These are phyloP conservation scores for Coecobrya sp. DNA, from an alignment of 2,888 invertebrate genomes.

Conservation along the genomic window DNA sequence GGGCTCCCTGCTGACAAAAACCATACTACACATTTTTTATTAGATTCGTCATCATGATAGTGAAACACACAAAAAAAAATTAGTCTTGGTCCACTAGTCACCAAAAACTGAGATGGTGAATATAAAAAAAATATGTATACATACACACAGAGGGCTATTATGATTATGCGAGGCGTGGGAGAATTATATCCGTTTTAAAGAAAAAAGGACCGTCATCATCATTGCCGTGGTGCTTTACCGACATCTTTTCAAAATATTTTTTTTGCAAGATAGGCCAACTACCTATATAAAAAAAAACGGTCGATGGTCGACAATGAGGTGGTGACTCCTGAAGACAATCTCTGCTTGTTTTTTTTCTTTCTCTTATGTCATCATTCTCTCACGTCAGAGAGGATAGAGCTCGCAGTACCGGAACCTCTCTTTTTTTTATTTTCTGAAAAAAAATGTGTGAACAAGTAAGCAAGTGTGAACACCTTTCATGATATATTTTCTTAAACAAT, in stretches of 20 bases:
- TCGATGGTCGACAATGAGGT: slow-evolving; percentile 23
- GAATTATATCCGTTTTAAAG: slow-evolving; percentile 57
- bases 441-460: slow-evolving; percentile 45
- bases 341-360: not conserved
- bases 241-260: not conserved
- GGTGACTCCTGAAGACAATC: not conserved
- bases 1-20: slow-evolving; percentile 75
- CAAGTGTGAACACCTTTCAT: slow-evolving; percentile 4
- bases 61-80: slow-evolving; percentile 66
- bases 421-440: not conserved
- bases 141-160: not conserved
- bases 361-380: not conserved
- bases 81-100: slow-evolving; percentile 81
- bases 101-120: not conserved
- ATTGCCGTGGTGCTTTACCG: slow-evolving; percentile 23
- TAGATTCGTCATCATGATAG: slow-evolving; percentile 33
- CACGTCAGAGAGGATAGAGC: not conserved
- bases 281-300: not conserved
- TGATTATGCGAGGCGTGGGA: slow-evolving; percentile 70
- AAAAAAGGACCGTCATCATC: slow-evolving; percentile 62
- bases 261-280: slow-evolving; percentile 6
- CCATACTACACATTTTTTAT: slow-evolving; percentile 39
- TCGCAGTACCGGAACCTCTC: slow-evolving; percentile 50
- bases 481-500: slow-evolving; percentile 13
- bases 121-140: not conserved